Base-by-base conservation (phyloP, 2,113 vertebrate genomes). In the Peromyscus maniculatus region DNA sequence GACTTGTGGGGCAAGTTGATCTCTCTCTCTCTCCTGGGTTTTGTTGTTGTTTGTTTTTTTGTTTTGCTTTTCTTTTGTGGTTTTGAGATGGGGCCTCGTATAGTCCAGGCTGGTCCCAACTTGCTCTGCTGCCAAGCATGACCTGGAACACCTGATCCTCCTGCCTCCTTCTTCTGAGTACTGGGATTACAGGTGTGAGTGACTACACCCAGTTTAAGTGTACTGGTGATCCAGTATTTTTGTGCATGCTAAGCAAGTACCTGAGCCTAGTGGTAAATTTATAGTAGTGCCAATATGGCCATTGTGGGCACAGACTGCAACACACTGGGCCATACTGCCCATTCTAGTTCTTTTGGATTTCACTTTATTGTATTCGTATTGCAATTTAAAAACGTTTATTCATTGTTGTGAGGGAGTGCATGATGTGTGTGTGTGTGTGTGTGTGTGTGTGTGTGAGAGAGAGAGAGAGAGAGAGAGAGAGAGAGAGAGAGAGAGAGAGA, bases 41-140 rank as follows among this genome's bases (percentile, higher is more conserved):
- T 72, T 72, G 28, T 69, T 69, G 9, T 72, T 72, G 15, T 17
- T 71, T 36, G 33, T 71, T 72, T 72, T 43, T 43, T 43, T 43
- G 69, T 72, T 72, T 72, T 46, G 16, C 33, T 16, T 39, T 43
- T 59, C 3, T 64, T n/a, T 49, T 52, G 5, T 89, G 52, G 7
- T 26, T 52, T 52, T 5, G 36, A 89, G 49, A 28, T 12, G 28
- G 52, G 13, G 22, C 8, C 69, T 59, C 7, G 2, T 74, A 5
- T 74, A 31, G 19, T n/a, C 36, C 2, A 59, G 22, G 1, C 36
- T 89, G 36, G 24, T 59, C 16, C 55, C 15, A 59, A 43, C 22
- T 1, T 1, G 21, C n/a, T 59, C 19, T 11, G 5, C 12, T 39
- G 24, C 1, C 2, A 52, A 39, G 36, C 8, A 39, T 39, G 52